Evolutionary conservation across 2,888 invertebrate genomes (phyloP).

Genomic region (Polia nebulosa): DNA sequence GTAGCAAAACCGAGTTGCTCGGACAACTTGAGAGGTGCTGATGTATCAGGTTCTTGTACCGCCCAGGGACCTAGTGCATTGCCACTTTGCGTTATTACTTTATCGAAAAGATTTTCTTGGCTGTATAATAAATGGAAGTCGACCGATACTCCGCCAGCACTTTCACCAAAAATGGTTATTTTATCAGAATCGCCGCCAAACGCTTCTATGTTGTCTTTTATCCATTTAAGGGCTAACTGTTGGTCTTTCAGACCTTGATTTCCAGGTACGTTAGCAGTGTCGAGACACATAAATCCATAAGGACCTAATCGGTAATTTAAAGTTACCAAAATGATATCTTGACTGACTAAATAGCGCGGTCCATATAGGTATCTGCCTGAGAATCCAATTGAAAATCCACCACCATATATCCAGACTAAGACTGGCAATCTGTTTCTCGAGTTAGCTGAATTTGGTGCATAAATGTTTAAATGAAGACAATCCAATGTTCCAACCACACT

Average conservation of each 20-base stretch:
- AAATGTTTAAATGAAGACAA: slow-evolving; percentile 78
- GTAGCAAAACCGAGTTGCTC: slow-evolving; percentile 70
- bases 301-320: slow-evolving; percentile 80
- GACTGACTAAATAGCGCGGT: slow-evolving; percentile 74
- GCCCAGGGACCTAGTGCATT: slow-evolving; percentile 62
- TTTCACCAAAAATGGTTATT: slow-evolving; percentile 79
- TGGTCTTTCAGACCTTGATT: slow-evolving; percentile 83
- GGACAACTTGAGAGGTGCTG: slow-evolving; percentile 70
- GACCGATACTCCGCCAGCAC: slow-evolving; percentile 76
- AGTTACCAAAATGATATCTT: slow-evolving; percentile 78
- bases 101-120: slow-evolving; percentile 73
- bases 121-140: slow-evolving; percentile 74
- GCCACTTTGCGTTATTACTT: slow-evolving; percentile 78
- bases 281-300: slow-evolving; percentile 82
- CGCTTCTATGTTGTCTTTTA: slow-evolving; percentile 77
- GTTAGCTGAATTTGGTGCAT: slow-evolving; percentile 74
- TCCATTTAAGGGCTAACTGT: slow-evolving; percentile 76
- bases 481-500: slow-evolving; percentile 72
- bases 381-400: slow-evolving; percentile 71
- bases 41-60: slow-evolving; percentile 64
- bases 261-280: slow-evolving; percentile 75
- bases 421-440: slow-evolving; percentile 73
- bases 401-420: slow-evolving; percentile 79
- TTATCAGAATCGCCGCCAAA: slow-evolving; percentile 79
- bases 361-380: slow-evolving; percentile 70